These are phyloP conservation scores for Microdon myrmicae DNA, from an alignment of 2,888 invertebrate genomes.

Conservation along the genomic window DNA sequence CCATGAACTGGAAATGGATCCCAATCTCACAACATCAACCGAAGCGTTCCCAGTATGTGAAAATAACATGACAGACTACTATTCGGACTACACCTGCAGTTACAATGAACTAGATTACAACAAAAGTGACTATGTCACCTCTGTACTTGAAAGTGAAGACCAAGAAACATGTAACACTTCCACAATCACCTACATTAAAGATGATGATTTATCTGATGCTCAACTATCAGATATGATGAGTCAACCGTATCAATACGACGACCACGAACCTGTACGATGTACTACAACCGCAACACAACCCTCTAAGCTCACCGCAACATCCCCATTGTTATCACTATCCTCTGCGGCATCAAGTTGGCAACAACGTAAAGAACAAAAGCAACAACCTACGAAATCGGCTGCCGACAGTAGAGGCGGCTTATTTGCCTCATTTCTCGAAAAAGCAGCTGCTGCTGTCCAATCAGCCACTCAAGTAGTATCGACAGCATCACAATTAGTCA, in stretches of 20 bases:
- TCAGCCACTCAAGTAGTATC: constrained; percentile 62
- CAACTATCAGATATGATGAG: not conserved
- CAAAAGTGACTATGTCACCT: constrained; percentile 57
- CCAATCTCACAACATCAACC: constrained; percentile 10
- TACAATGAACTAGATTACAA: constrained; percentile 57
- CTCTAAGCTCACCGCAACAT: constrained; percentile 37
- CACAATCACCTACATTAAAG: constrained; percentile 60
- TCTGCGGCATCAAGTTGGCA: constrained; percentile 43
- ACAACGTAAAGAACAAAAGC: constrained; percentile 44
- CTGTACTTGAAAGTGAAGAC: too few species aligned
- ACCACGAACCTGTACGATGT: not conserved
- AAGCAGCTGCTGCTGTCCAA: constrained; percentile 64
- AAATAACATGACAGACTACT: constrained; percentile 55
- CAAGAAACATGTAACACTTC: too few species aligned
- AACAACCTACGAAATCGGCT: constrained; percentile 20
- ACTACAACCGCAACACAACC: constrained; percentile 16
- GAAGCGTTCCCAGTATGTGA: constrained; percentile 12
- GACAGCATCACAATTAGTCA: constrained; percentile 56
- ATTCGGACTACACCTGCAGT: constrained; percentile 55
- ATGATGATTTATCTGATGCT: constrained; percentile 18
- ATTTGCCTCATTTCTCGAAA: constrained; percentile 63
- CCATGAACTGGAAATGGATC: too few species aligned
- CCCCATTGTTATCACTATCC: constrained; percentile 54
- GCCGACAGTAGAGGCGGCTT: constrained; percentile 54
- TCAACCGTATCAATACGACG: not conserved